phyloP scores from a whole-genome alignment of 2,113 vertebrate genomes.

The Burhinus oedicnemus region DNA sequence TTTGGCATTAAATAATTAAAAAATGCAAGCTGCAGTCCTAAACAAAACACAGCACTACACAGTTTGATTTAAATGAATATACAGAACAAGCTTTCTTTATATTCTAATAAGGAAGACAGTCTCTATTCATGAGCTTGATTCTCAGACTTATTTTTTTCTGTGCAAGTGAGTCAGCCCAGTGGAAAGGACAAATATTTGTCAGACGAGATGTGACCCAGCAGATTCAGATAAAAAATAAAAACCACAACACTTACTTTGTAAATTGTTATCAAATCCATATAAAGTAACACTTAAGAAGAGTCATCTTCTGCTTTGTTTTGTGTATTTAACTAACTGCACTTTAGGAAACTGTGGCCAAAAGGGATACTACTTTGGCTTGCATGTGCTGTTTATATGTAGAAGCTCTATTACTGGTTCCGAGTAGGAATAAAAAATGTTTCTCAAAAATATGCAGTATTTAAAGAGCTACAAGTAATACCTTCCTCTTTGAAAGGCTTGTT shows the following conservation, averaged over 20 bases:
- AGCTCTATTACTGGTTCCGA: background rate
- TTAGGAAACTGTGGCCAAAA: background rate
- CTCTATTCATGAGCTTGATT: background rate
- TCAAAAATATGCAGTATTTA: background rate
- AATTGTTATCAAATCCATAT: background rate
- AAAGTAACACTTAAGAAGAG: background rate
- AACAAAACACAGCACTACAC: background rate
- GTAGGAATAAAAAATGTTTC: background rate
- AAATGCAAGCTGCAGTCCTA: background rate
- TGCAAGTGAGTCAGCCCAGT: background rate
- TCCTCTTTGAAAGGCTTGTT: background rate
- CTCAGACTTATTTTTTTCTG: background rate
- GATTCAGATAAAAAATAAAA: too few relatives aligned
- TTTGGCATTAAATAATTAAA: background rate
- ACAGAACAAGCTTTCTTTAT: background rate
- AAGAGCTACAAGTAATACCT: background rate
- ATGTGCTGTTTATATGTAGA: fast-evolving
- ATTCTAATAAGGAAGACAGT: background rate
- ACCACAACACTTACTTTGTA: background rate
- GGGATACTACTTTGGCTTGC: background rate
- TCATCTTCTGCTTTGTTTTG: background rate
- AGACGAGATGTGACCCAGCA: background rate
- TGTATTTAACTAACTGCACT: background rate
- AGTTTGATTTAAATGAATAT: background rate
- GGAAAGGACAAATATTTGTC: background rate